Evolutionary conservation across 2,797 vertebrate genomes (phyloP).

Genomic region (Ceryle rudis): DNA sequence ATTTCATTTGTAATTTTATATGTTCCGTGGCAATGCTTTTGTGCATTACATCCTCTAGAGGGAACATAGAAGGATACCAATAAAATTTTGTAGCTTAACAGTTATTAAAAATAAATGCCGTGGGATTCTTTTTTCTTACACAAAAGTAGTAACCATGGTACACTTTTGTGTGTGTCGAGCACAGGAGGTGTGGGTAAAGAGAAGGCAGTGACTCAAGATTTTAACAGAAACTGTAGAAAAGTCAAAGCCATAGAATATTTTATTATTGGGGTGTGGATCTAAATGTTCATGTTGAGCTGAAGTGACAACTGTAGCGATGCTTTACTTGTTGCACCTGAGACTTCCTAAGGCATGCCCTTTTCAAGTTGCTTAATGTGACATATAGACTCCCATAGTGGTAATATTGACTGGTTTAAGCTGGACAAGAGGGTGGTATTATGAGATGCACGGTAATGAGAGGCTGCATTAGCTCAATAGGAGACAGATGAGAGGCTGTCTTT

Average conservation of each 20-base stretch:
- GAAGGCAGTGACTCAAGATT: not conserved
- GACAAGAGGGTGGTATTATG: not conserved
- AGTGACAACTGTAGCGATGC: not conserved
- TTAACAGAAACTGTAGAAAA: not conserved
- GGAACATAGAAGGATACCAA: slow-evolving; percentile 91
- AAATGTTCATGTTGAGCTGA: not conserved
- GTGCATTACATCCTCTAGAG: slow-evolving; percentile 84
- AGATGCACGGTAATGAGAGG: not conserved
- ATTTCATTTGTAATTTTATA: slow-evolving; percentile 89
- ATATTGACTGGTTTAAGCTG: not conserved
- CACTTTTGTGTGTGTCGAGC: slow-evolving; percentile 37
- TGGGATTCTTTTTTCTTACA: slow-evolving; percentile 79
- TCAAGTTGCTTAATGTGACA: not conserved
- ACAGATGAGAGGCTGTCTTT: not conserved
- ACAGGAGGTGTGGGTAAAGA: not conserved
- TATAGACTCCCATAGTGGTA: not conserved
- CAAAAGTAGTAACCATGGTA: slow-evolving; percentile 70
- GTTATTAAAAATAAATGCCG: slow-evolving; percentile 92
- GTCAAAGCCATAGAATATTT: not conserved
- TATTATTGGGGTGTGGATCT: not conserved
- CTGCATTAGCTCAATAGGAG: not conserved
- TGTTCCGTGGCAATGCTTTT: slow-evolving; percentile 86
- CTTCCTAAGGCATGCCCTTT: not conserved
- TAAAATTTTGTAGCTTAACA: slow-evolving; percentile 98
- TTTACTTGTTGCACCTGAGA: not conserved